Percentiles rank a stretch among this genome's conserved stretches.
phyloP scores from a whole-genome alignment of 2,888 invertebrate species.

The Ophraella communa region DNA sequence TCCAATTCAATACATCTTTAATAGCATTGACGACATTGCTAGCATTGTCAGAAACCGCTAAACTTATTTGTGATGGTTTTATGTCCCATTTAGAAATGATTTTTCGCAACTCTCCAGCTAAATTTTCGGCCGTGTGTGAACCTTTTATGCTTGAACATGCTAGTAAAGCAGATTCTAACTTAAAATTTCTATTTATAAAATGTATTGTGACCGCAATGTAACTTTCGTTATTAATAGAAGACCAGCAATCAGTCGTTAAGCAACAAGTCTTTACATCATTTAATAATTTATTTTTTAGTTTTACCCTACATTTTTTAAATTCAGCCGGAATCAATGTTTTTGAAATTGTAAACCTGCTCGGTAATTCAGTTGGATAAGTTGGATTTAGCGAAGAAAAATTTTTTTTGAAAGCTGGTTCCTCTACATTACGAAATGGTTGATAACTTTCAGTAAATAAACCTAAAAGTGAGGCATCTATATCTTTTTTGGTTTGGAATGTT shows the following conservation, averaged over 20 bases:
- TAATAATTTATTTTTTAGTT: not conserved
- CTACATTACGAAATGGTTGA: conserved; percentile 1
- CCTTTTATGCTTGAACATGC: not conserved
- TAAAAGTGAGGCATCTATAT: not conserved
- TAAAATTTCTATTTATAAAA: too few species aligned
- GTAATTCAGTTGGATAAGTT: conserved; percentile 3
- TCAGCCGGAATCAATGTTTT: not conserved
- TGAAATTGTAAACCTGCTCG: conserved; percentile 6
- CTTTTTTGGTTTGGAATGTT: conserved; percentile 1
- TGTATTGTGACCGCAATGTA: not conserved
- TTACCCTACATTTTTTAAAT: not conserved
- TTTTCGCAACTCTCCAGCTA: not conserved
- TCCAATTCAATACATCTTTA: conserved; percentile 7
- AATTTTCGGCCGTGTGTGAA: not conserved
- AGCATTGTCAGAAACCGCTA: not conserved
- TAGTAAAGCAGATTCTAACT: too few species aligned
- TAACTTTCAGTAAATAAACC: conserved; percentile 4
- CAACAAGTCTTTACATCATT: not conserved
- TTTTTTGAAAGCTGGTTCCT: conserved; percentile 4
- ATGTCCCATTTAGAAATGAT: not conserved
- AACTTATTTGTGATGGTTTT: not conserved
- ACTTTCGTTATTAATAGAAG: not conserved
- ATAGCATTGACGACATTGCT: conserved; percentile 4
- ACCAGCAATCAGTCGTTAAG: conserved; percentile 4
- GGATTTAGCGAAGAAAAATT: not conserved